phyloP scores from a whole-genome alignment of 92 coral and sea anemone genomes.

The Porites divaricata region DNA sequence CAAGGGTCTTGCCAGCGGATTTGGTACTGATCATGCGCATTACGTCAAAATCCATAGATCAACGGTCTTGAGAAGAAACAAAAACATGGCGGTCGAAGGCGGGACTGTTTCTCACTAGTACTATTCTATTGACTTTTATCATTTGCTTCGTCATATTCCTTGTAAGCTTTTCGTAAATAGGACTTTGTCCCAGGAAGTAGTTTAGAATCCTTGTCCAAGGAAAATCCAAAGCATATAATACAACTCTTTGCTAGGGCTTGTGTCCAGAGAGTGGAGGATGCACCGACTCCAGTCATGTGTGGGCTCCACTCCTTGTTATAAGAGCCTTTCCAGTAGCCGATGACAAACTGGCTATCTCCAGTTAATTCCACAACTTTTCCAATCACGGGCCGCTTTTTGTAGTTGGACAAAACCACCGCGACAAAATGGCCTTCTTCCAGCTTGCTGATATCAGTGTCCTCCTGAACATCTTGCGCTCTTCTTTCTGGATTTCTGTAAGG shows the following conservation, averaged over 20 bases:
- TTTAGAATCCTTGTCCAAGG: background rate
- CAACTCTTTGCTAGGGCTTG: conserved; percentile 25
- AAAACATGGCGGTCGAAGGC: too few species aligned
- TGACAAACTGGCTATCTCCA: background rate
- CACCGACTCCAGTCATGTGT: background rate
- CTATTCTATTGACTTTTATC: too few species aligned
- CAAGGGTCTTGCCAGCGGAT: too few species aligned
- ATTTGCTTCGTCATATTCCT: conserved; percentile 11
- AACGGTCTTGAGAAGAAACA: too few species aligned
- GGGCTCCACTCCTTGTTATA: conserved; percentile 41
- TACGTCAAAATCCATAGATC: too few species aligned
- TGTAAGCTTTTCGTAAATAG: conserved; percentile 19
- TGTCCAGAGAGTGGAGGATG: conserved; percentile 3
- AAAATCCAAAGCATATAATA: conserved; percentile 18
- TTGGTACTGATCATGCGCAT: too few species aligned
- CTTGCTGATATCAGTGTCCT: background rate
- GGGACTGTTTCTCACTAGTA: too few species aligned
- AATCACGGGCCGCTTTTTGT: too few species aligned
- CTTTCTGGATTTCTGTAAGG: background rate
- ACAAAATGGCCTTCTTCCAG: background rate
- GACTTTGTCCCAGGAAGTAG: conserved; percentile 32
- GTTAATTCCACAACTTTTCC: background rate
- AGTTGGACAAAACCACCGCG: too few species aligned
- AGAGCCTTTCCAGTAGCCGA: conserved; percentile 47
- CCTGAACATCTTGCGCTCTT: background rate